phyloP scores from a whole-genome alignment of 1,140 invertebrate species.

The Lineus longissimus region DNA sequence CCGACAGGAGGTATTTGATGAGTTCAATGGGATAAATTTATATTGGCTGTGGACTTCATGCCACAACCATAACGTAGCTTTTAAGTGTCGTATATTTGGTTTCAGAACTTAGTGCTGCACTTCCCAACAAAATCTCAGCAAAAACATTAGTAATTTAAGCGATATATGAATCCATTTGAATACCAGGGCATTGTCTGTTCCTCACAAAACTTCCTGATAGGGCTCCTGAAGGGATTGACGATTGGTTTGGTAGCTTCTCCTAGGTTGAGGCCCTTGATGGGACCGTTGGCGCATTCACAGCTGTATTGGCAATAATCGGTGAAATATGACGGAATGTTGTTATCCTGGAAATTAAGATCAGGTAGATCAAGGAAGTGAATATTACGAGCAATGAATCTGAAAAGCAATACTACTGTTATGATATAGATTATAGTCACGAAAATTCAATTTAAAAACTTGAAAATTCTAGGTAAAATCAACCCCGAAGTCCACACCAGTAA shows the following conservation, averaged over 20 bases:
- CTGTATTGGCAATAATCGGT: slow-evolving; percentile 40
- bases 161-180: slow-evolving; percentile 32
- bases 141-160: slow-evolving; percentile 7
- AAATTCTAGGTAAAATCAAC: too few relatives aligned
- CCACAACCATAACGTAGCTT: too few relatives aligned
- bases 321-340: slow-evolving; percentile 31
- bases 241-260: slow-evolving; percentile 22
- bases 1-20: too few relatives aligned
- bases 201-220: slow-evolving; percentile 24
- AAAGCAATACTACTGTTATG: neutral
- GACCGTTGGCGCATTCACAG: slow-evolving; percentile 20
- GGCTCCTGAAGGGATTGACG: slow-evolving; percentile 36
- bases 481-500: too few relatives aligned
- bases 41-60: too few relatives aligned
- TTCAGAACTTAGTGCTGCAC: too few relatives aligned
- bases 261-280: slow-evolving; percentile 14
- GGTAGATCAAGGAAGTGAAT: neutral
- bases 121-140: too few relatives aligned
- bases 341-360: slow-evolving; percentile 24
- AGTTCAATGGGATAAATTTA: too few relatives aligned
- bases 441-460: too few relatives aligned
- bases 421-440: too few relatives aligned
- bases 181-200: slow-evolving; percentile 36
- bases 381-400: neutral
- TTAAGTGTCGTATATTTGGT: too few relatives aligned